These are phyloP conservation scores for Ochropleura leucogaster DNA, from an alignment of 2,888 invertebrate species.

Conservation along the genomic window DNA sequence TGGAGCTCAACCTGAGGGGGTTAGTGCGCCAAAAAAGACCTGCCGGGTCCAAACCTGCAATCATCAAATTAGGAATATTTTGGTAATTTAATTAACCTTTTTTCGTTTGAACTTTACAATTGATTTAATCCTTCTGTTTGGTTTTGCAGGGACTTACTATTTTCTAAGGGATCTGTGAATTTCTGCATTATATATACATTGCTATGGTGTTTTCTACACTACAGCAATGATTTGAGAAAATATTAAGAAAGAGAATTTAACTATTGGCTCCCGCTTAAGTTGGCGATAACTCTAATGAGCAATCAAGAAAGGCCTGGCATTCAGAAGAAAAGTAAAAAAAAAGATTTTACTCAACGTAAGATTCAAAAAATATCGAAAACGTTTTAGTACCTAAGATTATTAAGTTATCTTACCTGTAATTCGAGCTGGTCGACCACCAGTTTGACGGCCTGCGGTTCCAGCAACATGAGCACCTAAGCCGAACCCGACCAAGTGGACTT, in stretches of 20 bases:
- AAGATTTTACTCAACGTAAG: neutral
- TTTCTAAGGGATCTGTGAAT: too few species aligned
- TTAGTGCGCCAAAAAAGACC: conserved; percentile 74
- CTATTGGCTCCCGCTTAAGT: neutral
- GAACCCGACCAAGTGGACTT: conserved; percentile 84
- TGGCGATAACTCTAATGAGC: neutral
- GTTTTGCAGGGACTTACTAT: neutral
- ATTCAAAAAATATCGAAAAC: neutral
- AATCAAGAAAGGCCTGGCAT: neutral
- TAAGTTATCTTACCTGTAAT: conserved; percentile 73
- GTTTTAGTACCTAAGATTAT: neutral
- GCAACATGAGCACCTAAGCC: conserved; percentile 87
- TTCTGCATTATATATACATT: too few species aligned
- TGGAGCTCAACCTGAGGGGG: conserved; percentile 66
- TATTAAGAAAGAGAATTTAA: neutral
- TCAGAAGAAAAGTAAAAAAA: neutral
- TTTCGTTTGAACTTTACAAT: neutral
- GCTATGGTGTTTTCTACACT: too few species aligned
- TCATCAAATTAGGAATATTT: neutral
- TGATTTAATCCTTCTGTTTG: neutral
- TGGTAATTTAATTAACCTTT: too few species aligned
- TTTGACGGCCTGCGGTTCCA: conserved; percentile 77
- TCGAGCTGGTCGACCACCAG: conserved; percentile 69
- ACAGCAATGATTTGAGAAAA: neutral
- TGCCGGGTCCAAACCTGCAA: conserved; percentile 74